Base-by-base conservation (phyloP, 2,888 invertebrate genomes). In the Ceramica pisi region DNA sequence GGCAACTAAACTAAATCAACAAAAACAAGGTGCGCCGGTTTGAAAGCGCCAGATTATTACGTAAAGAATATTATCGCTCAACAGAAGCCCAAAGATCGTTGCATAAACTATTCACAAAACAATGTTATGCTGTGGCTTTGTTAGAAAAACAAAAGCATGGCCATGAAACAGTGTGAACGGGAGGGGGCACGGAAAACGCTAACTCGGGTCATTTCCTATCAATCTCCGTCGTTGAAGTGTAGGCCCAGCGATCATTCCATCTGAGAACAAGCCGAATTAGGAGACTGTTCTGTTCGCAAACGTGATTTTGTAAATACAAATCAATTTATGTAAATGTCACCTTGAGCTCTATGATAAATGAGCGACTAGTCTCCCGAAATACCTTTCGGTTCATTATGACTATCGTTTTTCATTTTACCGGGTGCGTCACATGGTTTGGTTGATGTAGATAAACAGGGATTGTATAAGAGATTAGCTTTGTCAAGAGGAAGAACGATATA, bases 191-290 rank as follows among this genome's bases (percentile, higher is more conserved):
- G 71, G 86, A 78, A 87, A 80, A 68, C 53, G 81, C 76, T 80
- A 86, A 85, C 87, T 86, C 73, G n/a, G 67, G 73, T 82, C 69
- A 88, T 88, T 90, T 89, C 89, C 90, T 74, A 67, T 79, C 86
- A 89, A 90, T 90, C 85, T 88, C 87, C 87, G 87, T 63, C 65
- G 14, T 71, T 73, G 80, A 75, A 82, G 82, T 67, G 74, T 69
- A 57, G 72, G 75, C 69, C 59, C 41, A 31, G 56, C 53, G 64
- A 73, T 65, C 67, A 78, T 77, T 73, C 38, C 71, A 72, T 70
- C 53, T 51, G 21, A 69, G 57, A 72, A 80, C 66, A 56, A 83
- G 56, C 35, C 44, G 50, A 77, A 78, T 81, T 75, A 81, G 71
- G 56, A 26, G 46, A 55, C 55, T 62, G 19, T 65, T 71, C 21